These are phyloP conservation scores for Ochropacha duplaris DNA, from an alignment of 2,888 invertebrate genomes.

Conservation along the genomic window DNA sequence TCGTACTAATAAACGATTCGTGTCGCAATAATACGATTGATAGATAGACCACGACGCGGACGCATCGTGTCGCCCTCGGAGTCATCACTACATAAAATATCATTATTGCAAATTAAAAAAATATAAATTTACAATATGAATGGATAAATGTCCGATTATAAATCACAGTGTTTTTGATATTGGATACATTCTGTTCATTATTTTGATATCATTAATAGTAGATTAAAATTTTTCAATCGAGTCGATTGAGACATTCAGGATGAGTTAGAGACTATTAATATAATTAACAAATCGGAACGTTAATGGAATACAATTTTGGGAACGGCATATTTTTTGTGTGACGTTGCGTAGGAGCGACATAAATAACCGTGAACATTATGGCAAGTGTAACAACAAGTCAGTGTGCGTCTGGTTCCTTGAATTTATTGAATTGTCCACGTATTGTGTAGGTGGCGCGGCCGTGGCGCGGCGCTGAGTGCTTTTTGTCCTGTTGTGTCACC, in stretches of 20 bases:
- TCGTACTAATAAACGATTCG: conserved; percentile 16
- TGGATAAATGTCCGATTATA: conserved; percentile 37
- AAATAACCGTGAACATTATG: conserved; percentile 47
- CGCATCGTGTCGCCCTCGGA: neutral
- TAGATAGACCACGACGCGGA: neutral
- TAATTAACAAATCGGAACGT: conserved; percentile 38
- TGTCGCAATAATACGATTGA: neutral
- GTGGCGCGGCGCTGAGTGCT: conserved; percentile 40
- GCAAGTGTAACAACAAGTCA: conserved; percentile 38
- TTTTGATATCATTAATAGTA: conserved; percentile 49
- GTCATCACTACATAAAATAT: conserved; percentile 8
- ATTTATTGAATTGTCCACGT: conserved; percentile 30
- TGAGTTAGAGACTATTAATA: conserved; percentile 39
- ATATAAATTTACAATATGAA: conserved; percentile 32
- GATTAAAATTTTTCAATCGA: conserved; percentile 37
- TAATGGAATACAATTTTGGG: conserved; percentile 41
- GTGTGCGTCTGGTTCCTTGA: conserved; percentile 37
- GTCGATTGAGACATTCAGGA: conserved; percentile 45
- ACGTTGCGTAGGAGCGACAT: conserved; percentile 55
- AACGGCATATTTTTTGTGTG: conserved; percentile 43
- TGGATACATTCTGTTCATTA: conserved; percentile 27
- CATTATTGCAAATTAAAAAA: conserved; percentile 9
- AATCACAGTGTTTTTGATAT: conserved; percentile 50
- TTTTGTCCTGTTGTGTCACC: conserved; percentile 23
- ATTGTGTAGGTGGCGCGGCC: conserved; percentile 27